Evolutionary conservation across 2,888 invertebrate genomes (phyloP).

Genomic region (Nomada goodeniana): DNA sequence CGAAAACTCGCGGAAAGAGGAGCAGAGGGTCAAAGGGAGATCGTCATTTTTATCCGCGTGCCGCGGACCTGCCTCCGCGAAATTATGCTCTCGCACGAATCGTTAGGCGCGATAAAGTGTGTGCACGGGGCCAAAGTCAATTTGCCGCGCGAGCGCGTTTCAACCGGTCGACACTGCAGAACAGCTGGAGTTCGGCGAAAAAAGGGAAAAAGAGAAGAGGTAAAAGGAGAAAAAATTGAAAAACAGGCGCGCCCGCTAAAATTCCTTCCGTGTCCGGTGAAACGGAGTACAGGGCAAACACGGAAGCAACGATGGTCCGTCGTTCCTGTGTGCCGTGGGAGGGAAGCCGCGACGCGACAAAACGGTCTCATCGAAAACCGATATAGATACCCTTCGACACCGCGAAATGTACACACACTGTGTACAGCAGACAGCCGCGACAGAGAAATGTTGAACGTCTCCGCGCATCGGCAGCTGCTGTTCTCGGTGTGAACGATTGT

Average conservation of each 20-base stretch:
- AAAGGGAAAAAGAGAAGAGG: neutral
- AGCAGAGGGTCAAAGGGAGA: neutral
- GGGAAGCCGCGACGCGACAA: neutral
- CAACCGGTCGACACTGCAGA: neutral
- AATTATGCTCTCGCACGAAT: constrained; percentile 21
- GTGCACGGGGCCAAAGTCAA: constrained; percentile 27
- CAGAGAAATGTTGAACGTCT: constrained; percentile 27
- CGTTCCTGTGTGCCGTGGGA: neutral
- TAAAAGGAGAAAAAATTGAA: neutral
- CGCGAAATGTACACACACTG: constrained; percentile 7
- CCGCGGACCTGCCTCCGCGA: constrained; percentile 3
- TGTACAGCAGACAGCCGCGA: constrained; percentile 16
- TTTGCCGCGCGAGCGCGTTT: constrained; percentile 35
- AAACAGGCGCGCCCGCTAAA: neutral
- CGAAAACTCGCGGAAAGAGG: neutral
- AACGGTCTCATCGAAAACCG: constrained; percentile 39
- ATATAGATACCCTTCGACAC: constrained; percentile 13
- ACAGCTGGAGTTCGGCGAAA: neutral
- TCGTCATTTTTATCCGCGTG: constrained; percentile 34
- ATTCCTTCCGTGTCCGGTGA: neutral
- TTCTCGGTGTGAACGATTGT: constrained; percentile 56
- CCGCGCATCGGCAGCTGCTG: constrained; percentile 54
- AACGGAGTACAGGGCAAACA: neutral
- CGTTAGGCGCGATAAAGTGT: constrained; percentile 30
- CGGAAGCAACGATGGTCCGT: neutral